These are phyloP conservation scores for Leptopilina drosophilae DNA, from an alignment of 2,888 invertebrate species.

Conservation along the genomic window DNA sequence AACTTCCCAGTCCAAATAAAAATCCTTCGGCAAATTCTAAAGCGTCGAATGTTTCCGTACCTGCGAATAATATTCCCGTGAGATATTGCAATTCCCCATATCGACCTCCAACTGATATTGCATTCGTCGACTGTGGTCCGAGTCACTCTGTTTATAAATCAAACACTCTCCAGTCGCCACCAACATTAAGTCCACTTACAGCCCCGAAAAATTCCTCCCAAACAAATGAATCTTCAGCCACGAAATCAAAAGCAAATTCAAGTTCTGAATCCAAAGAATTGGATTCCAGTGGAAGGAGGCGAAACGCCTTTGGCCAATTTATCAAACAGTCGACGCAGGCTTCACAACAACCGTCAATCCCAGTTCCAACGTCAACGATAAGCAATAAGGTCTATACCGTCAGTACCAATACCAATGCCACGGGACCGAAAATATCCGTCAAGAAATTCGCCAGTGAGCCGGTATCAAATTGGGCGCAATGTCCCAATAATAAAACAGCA, in stretches of 20 bases:
- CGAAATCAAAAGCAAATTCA: no score
- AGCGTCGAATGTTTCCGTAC: background rate
- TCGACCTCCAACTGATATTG: slow-evolving; percentile 52
- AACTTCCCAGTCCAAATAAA: background rate
- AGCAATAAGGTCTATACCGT: slow-evolving; percentile 21
- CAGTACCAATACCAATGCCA: slow-evolving; percentile 32
- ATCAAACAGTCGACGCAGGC: background rate
- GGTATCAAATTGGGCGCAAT: slow-evolving; percentile 44
- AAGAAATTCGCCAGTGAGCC: slow-evolving; percentile 60
- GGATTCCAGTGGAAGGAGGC: background rate
- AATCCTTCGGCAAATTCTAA: background rate
- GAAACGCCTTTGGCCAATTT: background rate
- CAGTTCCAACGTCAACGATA: background rate
- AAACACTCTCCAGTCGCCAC: background rate
- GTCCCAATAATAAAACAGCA: background rate
- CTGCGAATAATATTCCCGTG: background rate
- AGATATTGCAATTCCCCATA: slow-evolving; percentile 6
- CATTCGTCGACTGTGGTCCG: slow-evolving; percentile 70
- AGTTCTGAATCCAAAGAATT: no score
- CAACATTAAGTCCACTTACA: background rate
- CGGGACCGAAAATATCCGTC: slow-evolving; percentile 57
- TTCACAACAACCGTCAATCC: background rate
- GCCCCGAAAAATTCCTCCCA: no score
- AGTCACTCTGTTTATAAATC: slow-evolving; percentile 42
- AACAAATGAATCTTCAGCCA: no score